Conservation (phyloP, 92 coral and sea anemone species). For the Phenganax stokvisi region DNA sequence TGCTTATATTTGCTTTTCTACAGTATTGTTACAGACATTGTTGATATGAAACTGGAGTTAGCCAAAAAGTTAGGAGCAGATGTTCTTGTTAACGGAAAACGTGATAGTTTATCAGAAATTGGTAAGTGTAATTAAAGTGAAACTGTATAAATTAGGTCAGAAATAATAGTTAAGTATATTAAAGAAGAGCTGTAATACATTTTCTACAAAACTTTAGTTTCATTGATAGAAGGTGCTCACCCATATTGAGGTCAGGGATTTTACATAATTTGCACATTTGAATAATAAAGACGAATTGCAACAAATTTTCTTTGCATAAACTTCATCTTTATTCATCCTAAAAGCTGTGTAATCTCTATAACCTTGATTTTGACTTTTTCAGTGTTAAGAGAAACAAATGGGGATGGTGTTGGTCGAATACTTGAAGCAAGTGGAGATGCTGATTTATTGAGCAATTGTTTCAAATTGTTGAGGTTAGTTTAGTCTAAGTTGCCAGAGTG, state of each 20-base stretch:
- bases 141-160: no score
- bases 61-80: constrained; percentile 73
- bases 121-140: constrained; percentile 40
- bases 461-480: constrained; percentile 60
- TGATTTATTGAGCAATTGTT: constrained; percentile 58
- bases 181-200: no score
- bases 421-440: constrained; percentile 68
- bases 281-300: no score
- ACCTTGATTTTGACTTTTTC: not conserved
- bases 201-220: no score
- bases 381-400: constrained; percentile 64
- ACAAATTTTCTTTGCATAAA: no score
- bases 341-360: not conserved
- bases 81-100: constrained; percentile 51
- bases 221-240: no score
- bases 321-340: no score
- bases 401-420: constrained; percentile 68
- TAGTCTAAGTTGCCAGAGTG: no score
- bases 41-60: constrained; percentile 48
- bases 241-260: no score
- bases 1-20: not conserved
- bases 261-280: no score
- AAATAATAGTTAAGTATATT: no score
- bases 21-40: constrained; percentile 67
- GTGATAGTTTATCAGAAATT: constrained; percentile 53